Evolutionary conservation across 1,140 invertebrate genomes (phyloP).

Genomic region (Drosophila burlai): DNA sequence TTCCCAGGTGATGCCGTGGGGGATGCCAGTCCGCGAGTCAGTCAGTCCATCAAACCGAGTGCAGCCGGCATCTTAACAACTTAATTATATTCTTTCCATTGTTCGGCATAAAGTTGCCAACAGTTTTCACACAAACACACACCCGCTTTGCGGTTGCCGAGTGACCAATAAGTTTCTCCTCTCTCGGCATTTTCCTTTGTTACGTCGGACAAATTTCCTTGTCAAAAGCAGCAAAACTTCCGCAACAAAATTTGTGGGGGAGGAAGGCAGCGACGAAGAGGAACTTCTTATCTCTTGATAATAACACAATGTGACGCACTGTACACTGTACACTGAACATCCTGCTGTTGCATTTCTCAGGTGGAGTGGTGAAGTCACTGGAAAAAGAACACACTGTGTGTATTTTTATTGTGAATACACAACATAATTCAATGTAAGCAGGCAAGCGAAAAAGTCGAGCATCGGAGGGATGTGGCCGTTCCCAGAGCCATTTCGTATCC

Average conservation of each 20-base stretch:
- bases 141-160: constrained; percentile 18
- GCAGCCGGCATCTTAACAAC: constrained; percentile 13
- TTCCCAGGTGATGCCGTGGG: not conserved
- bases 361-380: constrained; percentile 1
- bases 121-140: constrained; percentile 13
- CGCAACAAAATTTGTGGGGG: constrained; percentile 11
- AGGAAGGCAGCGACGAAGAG: not conserved
- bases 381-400: constrained; percentile 40
- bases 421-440: constrained; percentile 73
- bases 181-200: constrained; percentile 32
- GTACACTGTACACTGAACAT: constrained; percentile 12
- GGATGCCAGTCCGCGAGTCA: not conserved
- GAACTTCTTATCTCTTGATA: constrained; percentile 53
- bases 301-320: constrained; percentile 51
- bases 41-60: not conserved
- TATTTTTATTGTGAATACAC: constrained; percentile 60
- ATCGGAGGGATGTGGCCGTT: constrained; percentile 33
- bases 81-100: constrained; percentile 34
- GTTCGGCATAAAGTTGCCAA: constrained; percentile 22
- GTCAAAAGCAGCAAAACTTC: constrained; percentile 48
- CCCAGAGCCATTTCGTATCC: constrained; percentile 46
- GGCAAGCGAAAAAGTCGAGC: constrained; percentile 44
- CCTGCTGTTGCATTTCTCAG: constrained; percentile 25
- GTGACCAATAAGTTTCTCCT: constrained; percentile 46
- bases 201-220: constrained; percentile 38